A percentile compares a stretch with the other conserved stretches of the same genome.
These are phyloP conservation scores for Sthenelais limicola DNA, from an alignment of 2,888 invertebrate species.

Conservation along the genomic window DNA sequence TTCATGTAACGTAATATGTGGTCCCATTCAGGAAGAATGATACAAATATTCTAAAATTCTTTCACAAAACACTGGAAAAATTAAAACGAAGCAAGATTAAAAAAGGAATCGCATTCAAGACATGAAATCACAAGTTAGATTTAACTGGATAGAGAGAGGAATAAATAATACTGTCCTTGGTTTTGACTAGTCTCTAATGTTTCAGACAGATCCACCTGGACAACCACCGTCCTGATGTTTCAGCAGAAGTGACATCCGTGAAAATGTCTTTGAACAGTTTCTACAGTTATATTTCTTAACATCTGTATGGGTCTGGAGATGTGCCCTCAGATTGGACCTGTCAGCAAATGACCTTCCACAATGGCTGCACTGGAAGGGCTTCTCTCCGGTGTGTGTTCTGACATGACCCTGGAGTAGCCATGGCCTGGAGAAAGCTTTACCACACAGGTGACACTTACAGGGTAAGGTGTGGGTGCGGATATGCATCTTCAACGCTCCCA, in stretches of 20 bases:
- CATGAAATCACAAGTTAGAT: too few relatives aligned
- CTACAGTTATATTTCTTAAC: constrained; percentile 97
- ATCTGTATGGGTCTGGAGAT: constrained; percentile 98
- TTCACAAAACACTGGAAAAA: too few relatives aligned
- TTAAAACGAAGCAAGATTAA: too few relatives aligned
- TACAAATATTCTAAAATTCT: too few relatives aligned
- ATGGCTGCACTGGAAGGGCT: constrained; percentile 95
- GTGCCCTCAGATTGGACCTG: constrained; percentile 94
- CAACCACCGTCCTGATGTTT: constrained; percentile 95
- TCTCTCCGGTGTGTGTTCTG: constrained; percentile 97
- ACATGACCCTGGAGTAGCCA: constrained; percentile 98
- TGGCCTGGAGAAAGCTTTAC: constrained; percentile 96
- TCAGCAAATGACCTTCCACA: constrained; percentile 97
- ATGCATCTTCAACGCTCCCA: constrained; percentile 98
- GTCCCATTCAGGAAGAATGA: too few relatives aligned
- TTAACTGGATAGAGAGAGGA: too few relatives aligned
- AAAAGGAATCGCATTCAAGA: too few relatives aligned
- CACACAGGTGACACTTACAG: constrained; percentile 96
- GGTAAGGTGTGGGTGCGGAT: constrained; percentile 97
- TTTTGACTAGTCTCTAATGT: too few relatives aligned
- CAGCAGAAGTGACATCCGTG: constrained; percentile 93
- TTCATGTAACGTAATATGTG: too few relatives aligned
- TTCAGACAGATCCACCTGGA: too few relatives aligned
- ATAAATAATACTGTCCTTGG: too few relatives aligned
- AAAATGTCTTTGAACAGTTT: constrained; percentile 94